A percentile compares a stretch with the other conserved stretches of the same genome.
Conservation (phyloP, 1,140 invertebrate genomes). For the Agraylea sexmaculata region DNA sequence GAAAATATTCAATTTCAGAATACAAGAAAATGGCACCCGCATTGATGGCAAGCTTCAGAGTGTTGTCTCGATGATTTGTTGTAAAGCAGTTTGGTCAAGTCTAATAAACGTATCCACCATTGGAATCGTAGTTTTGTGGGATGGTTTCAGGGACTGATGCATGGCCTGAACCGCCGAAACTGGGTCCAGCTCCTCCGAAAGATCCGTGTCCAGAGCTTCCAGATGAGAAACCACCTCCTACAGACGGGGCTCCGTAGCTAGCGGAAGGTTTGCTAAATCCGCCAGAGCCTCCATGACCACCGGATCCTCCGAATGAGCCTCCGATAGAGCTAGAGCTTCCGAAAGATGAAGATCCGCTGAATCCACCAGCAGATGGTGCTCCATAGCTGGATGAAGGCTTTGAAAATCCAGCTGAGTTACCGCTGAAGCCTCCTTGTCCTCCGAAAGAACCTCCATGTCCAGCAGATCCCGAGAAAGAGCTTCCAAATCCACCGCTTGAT, state of each 20-base stretch:
- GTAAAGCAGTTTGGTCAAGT: no score
- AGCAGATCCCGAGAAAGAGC: constrained; percentile 27
- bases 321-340: constrained; percentile 12
- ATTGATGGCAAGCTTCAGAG: no score
- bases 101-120: constrained; percentile 66
- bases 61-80: no score
- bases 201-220: constrained; percentile 23
- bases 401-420: constrained; percentile 15
- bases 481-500: no score
- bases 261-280: no score
- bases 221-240: constrained; percentile 18
- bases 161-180: constrained; percentile 19
- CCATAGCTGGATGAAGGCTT: constrained; percentile 32
- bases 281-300: constrained; percentile 13
- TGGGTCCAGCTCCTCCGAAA: constrained; percentile 23
- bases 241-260: no score
- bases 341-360: constrained; percentile 12
- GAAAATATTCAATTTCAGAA: no score
- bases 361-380: constrained; percentile 24
- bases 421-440: constrained; percentile 13
- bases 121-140: constrained; percentile 55
- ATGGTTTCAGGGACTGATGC: constrained; percentile 39
- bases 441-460: constrained; percentile 17
- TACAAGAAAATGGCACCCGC: no score
- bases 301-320: constrained; percentile 9